Evolutionary conservation across 2,888 invertebrate genomes (phyloP).

Genomic region (Unio pictorum): DNA sequence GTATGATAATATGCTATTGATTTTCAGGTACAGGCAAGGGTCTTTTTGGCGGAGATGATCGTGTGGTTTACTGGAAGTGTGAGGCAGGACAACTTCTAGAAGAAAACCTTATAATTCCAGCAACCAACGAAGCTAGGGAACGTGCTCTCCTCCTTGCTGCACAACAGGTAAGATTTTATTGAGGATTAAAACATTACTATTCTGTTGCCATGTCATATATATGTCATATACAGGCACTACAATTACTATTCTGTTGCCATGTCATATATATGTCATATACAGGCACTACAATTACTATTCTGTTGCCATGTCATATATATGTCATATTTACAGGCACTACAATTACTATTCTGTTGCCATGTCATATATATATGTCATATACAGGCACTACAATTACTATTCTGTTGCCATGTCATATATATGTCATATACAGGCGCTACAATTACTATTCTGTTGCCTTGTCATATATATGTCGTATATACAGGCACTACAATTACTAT

Average conservation of each 20-base stretch:
- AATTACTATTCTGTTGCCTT: too few relatives aligned
- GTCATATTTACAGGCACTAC: too few relatives aligned
- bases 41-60: slow-evolving; percentile 61
- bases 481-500: too few relatives aligned
- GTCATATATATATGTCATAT: too few relatives aligned
- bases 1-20: neutral
- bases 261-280: neutral
- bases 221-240: neutral
- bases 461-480: neutral
- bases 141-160: slow-evolving; percentile 65
- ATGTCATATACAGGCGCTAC: too few relatives aligned
- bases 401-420: too few relatives aligned
- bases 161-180: slow-evolving; percentile 55
- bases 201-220: slow-evolving; percentile 6
- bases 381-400: too few relatives aligned
- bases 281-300: too few relatives aligned
- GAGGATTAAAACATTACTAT: slow-evolving; percentile 4
- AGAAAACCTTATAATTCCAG: slow-evolving; percentile 64
- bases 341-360: too few relatives aligned
- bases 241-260: slow-evolving; percentile 7
- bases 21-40: slow-evolving; percentile 55
- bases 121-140: slow-evolving; percentile 63
- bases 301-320: too few relatives aligned
- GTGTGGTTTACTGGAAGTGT: slow-evolving; percentile 69
- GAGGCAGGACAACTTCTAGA: slow-evolving; percentile 62